Conservation (phyloP, 2,888 invertebrate genomes). For the Lycaena phlaeas region DNA sequence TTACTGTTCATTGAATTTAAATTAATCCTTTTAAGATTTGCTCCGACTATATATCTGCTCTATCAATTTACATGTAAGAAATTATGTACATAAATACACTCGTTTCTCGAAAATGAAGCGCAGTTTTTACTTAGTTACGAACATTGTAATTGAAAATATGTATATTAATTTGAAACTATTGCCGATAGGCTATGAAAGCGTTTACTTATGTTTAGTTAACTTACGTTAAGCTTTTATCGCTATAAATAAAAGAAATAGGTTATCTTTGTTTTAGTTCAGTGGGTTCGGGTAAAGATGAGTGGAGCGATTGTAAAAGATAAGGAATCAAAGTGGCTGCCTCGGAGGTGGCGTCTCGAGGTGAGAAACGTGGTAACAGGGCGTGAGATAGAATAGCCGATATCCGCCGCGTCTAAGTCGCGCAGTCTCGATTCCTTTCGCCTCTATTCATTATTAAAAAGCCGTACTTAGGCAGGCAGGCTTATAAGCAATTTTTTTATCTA, state of each 20-base stretch:
- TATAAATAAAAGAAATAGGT: conserved; percentile 21
- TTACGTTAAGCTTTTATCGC: background rate
- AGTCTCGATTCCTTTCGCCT: conserved; percentile 12
- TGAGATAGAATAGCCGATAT: conserved; percentile 57
- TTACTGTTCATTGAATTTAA: conserved; percentile 23
- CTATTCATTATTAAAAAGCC: background rate
- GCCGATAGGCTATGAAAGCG: no score
- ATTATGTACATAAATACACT: conserved; percentile 6
- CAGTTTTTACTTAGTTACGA: background rate
- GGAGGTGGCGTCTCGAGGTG: conserved; percentile 59
- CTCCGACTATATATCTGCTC: conserved; percentile 11
- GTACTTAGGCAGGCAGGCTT: background rate
- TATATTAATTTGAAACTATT: background rate
- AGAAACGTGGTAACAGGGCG: conserved; percentile 64
- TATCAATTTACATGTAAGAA: conserved; percentile 7
- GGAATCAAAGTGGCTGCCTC: conserved; percentile 34
- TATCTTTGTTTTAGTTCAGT: conserved; percentile 52
- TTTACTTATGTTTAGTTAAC: background rate
- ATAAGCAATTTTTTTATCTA: background rate
- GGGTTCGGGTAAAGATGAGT: conserved; percentile 58
- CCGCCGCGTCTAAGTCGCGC: conserved; percentile 30
- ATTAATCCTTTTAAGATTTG: conserved; percentile 24
- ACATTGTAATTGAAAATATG: conserved; percentile 3
- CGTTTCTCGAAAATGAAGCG: conserved; percentile 6
- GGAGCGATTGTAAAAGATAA: conserved; percentile 54